Evolutionary conservation across 2,888 invertebrate species (phyloP), one percentile per base, ranked within the genome.

Genomic region (Perizoma affinitatum): DNA sequence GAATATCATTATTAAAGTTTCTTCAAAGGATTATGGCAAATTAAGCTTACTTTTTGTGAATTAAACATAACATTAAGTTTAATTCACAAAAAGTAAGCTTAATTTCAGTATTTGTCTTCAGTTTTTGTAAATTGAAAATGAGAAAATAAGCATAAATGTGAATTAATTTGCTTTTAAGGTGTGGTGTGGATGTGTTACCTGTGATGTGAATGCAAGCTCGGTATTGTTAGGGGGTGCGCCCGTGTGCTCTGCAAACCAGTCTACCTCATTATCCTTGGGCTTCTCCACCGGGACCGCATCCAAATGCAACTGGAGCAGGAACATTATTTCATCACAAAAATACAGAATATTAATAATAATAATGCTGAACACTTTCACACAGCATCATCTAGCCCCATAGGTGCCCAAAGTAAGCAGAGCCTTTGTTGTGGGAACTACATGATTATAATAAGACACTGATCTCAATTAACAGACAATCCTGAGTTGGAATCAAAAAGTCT

Each of bases 191-290:
- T 67, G 71, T 72, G 88, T 87, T 92, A 94, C 94, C 94, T 94
- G 93, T 57, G 82, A 73, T 11, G 81, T 68, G 76, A 71, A 65
- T 54, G 82, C 82, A 85, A 83, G 81, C 86, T 84, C 79, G 78
- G 85, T 86, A 87, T 79, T 80, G 87, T 93, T 85, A 89, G 83
- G 84, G 78, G 78, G 66, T 40, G 81, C 67, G 71, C 83, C 83
- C 55, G 84, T 85, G 74, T 95, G 93, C 87, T 97, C 96, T 61
- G 96, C 95, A 91, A 98, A 98, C 93, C 98, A 99, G 90, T 99
- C 98, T 70, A 96, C 94, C 89, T 97, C 97, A 68, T 94, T 94
- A 77, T 95, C 94, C 78, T 95, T 95, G 61, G 90, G 91, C 74
- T 96, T 96, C 73, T 95, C 95, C 52, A 85, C 85, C 11, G 93